Conservation (phyloP, 2,113 vertebrate species). For the Bos indicus region DNA sequence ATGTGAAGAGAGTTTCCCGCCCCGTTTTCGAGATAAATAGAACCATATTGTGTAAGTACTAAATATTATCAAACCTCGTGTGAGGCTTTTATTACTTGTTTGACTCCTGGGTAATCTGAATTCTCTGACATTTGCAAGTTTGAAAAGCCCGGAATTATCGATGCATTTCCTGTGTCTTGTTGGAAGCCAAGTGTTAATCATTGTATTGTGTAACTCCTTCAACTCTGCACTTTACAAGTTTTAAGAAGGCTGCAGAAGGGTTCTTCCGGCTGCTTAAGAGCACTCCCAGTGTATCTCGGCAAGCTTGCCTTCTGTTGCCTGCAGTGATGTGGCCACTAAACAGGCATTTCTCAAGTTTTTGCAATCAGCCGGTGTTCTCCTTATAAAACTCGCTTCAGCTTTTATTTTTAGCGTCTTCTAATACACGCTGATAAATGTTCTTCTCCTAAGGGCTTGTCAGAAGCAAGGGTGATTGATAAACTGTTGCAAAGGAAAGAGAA, state of each 20-base stretch:
- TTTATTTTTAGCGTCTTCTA: slow-evolving; percentile 75
- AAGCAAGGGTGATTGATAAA: slow-evolving; percentile 76
- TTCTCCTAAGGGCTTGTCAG: slow-evolving; percentile 74
- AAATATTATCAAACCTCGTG: slow-evolving; percentile 8
- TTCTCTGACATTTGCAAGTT: slow-evolving; percentile 49
- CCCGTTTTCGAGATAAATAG: slow-evolving; percentile 16
- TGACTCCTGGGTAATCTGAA: neutral
- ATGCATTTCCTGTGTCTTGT: neutral
- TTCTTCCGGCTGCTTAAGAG: neutral
- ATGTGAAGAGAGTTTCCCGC: neutral
- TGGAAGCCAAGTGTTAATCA: slow-evolving; percentile 6
- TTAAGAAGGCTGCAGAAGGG: neutral
- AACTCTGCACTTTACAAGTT: neutral
- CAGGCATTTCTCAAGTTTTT: slow-evolving; percentile 59
- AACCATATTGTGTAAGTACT: neutral
- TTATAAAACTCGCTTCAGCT: slow-evolving; percentile 56
- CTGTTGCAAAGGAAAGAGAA: slow-evolving; percentile 70
- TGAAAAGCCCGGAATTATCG: slow-evolving; percentile 19
- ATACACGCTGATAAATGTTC: slow-evolving; percentile 76
- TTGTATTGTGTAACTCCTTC: neutral
- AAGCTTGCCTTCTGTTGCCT: neutral
- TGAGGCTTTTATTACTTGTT: slow-evolving; percentile 12
- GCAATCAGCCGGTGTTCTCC: slow-evolving; percentile 56
- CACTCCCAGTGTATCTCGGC: neutral
- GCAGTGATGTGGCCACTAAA: slow-evolving; percentile 39